phyloP scores from a whole-genome alignment of 2,888 invertebrate species.

The Keiferia lycopersicella region DNA sequence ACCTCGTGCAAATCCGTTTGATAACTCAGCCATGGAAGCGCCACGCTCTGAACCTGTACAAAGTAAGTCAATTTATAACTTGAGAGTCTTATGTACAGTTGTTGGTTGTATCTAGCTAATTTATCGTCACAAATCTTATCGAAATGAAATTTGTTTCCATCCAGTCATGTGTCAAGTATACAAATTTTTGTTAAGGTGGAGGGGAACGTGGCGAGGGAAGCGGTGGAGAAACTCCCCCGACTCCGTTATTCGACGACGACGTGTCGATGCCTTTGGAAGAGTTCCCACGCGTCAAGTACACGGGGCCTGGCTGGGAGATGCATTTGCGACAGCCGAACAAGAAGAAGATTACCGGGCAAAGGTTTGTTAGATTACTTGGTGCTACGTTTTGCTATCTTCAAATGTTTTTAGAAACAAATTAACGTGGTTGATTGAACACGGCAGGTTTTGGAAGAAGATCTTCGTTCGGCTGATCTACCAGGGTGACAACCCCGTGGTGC shows the following conservation, averaged over 20 bases:
- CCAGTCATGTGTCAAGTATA: no score
- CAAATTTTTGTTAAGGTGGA: not conserved
- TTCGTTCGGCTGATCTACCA: slow-evolving; percentile 90
- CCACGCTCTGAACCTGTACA: slow-evolving; percentile 29
- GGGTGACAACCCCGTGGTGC: slow-evolving; percentile 92
- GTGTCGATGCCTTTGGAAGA: slow-evolving; percentile 94
- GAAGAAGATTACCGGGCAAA: slow-evolving; percentile 96
- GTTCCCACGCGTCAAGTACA: slow-evolving; percentile 90
- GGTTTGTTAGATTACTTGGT: slow-evolving; percentile 54
- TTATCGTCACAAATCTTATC: no score
- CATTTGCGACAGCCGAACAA: slow-evolving; percentile 97
- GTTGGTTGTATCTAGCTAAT: not conserved
- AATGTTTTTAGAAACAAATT: not conserved
- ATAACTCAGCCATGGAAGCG: slow-evolving; percentile 65
- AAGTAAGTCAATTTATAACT: not conserved
- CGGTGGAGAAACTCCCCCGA: slow-evolving; percentile 90
- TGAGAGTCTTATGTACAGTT: not conserved
- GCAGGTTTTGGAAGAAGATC: slow-evolving; percentile 97
- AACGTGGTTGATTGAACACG: not conserved
- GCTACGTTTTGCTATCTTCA: not conserved
- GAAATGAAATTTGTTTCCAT: no score
- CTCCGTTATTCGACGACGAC: slow-evolving; percentile 96
- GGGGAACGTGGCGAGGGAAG: slow-evolving; percentile 38
- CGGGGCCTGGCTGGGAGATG: slow-evolving; percentile 97
- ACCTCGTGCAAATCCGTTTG: slow-evolving; percentile 90